Percentiles rank a stretch among this genome's conserved stretches.
phyloP scores from a whole-genome alignment of 2,888 invertebrate species.

The Spodoptera picta region DNA sequence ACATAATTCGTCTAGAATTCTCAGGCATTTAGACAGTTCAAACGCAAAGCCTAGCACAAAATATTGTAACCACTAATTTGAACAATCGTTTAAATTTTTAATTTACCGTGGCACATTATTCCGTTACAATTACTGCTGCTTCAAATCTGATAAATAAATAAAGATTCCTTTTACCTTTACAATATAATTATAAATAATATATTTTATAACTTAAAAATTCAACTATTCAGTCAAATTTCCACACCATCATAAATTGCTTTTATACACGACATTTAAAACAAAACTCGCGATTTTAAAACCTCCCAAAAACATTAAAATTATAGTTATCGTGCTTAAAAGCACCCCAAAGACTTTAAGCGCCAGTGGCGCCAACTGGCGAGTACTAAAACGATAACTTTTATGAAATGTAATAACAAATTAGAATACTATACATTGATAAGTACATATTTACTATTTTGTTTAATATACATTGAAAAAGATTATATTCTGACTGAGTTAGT shows the following conservation, averaged over 20 bases:
- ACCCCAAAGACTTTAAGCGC: no score
- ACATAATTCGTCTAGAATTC: no score
- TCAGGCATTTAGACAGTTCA: neutral
- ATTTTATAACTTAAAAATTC: slow-evolving; percentile 51
- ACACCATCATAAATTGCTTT: slow-evolving; percentile 22
- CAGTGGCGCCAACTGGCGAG: no score
- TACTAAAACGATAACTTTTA: no score
- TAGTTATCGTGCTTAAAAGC: no score
- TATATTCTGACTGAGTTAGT: slow-evolving; percentile 11
- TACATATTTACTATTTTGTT: slow-evolving; percentile 32
- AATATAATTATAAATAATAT: slow-evolving; percentile 11
- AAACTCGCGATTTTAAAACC: slow-evolving; percentile 10
- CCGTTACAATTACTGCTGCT: slow-evolving; percentile 1
- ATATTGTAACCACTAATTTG: slow-evolving; percentile 30
- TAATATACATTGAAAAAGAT: slow-evolving; percentile 44
- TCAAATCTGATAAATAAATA: slow-evolving; percentile 29
- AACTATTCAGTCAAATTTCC: slow-evolving; percentile 60
- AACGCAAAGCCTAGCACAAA: slow-evolving; percentile 26
- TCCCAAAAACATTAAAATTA: no score
- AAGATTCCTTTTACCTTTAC: slow-evolving; percentile 33
- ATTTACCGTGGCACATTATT: slow-evolving; percentile 18
- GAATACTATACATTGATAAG: slow-evolving; percentile 25
- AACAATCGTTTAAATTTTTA: slow-evolving; percentile 41
- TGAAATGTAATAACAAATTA: no score
- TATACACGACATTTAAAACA: slow-evolving; percentile 31